phyloP scores from a whole-genome alignment of 2,888 invertebrate species.

The Ceratothoa steindachneri region DNA sequence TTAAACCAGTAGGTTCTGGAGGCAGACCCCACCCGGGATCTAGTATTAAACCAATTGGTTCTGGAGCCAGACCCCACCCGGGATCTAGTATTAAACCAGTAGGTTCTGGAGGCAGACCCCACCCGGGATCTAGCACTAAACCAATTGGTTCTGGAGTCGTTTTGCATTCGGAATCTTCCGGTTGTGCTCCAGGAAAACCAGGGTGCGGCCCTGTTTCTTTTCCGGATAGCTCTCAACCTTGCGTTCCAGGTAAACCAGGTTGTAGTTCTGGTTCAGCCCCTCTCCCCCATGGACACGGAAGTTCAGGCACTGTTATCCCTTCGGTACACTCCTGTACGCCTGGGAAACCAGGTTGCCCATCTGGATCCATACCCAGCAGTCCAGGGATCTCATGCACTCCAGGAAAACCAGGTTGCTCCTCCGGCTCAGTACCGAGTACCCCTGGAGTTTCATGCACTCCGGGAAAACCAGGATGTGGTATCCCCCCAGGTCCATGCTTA shows the following conservation, averaged over 20 bases:
- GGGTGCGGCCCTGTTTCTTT: not conserved
- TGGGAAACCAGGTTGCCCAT: not conserved
- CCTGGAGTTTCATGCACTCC: not conserved
- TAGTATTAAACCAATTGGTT: not conserved
- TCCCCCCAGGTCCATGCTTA: too few relatives aligned
- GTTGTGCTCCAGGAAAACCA: not conserved
- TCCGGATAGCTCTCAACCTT: not conserved
- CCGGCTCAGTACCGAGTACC: not conserved
- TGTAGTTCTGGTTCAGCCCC: not conserved
- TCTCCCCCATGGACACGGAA: too few relatives aligned
- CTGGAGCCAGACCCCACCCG: not conserved
- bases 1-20: not conserved
- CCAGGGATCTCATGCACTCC: too few relatives aligned
- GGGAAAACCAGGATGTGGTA: not conserved
- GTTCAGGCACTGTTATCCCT: too few relatives aligned
- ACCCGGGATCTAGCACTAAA: not conserved
- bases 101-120: not conserved
- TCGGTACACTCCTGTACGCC: too few relatives aligned
- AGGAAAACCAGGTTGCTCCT: too few relatives aligned
- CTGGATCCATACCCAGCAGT: not conserved
- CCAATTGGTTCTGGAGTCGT: not conserved
- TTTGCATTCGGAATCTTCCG: not conserved
- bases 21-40: not conserved
- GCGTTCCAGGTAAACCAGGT: not conserved
- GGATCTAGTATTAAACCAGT: not conserved